Evolutionary conservation across 1,140 invertebrate genomes (phyloP), one percentile per base, ranked within the genome.

Genomic region (Brachionus calyciflorus): DNA sequence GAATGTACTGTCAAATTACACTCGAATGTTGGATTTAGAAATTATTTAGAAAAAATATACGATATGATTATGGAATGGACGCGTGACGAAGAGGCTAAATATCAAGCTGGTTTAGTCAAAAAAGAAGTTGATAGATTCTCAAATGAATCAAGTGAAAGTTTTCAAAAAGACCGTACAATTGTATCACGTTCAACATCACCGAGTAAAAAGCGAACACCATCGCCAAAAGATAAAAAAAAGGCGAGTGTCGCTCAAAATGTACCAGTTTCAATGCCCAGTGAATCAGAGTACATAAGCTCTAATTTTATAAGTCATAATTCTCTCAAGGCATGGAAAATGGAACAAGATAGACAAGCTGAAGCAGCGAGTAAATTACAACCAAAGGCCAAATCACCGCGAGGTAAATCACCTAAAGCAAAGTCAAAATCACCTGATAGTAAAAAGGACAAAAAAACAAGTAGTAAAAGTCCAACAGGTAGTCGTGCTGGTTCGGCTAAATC

Each of bases 11-110:
- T 76, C n/a, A 81, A 83, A 69, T 80, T 85, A 9, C 83, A 84
- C 76, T 84, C 82, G 33, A 84, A 85, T 80, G 79, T 84, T 17
- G 84, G 84, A 75, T 84, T 85, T 63, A 84, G 84, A 76, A 84
- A 85, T 70, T 85, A 84, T 77, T 76, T 84, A 65, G 83, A 84
- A 65, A 81, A 81, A 80, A 80, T 83, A 0, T 80, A 81, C 0
- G 81, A 82, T 53, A 80, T 79, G 10, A 80, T 85, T 10, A 63
- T 78, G 14, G 81, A 82, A 21, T 85, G 84, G 83, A 80, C 80
- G 12, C 80, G 81, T 53, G 82, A 81, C 24, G 81, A 84, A 70
- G 84, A 85, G 46, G 83, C 83, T 7, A 83, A 82, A 48, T 85
- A 85, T 44, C 80, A 83, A 76, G 84, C 83, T 6, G 41, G 79